These are phyloP conservation scores for Anniella stebbinsi DNA, from an alignment of 2,797 vertebrate genomes.

Conservation along the genomic window DNA sequence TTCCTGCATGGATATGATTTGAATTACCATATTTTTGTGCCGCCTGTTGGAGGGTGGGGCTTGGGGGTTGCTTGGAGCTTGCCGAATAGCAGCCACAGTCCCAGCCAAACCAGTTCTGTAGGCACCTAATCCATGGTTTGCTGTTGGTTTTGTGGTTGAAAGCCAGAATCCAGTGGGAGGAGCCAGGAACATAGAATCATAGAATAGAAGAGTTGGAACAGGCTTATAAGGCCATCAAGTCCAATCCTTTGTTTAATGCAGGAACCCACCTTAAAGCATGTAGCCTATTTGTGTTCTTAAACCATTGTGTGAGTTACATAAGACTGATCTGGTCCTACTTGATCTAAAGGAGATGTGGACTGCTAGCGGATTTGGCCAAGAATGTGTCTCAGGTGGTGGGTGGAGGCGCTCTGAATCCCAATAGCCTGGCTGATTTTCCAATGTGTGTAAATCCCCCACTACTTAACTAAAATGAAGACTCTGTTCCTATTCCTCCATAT, in stretches of 20 bases:
- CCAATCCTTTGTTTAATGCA: no score
- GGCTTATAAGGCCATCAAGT: no score
- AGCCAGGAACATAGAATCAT: background rate
- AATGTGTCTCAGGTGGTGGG: background rate
- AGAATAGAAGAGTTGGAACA: no score
- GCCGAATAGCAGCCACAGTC: background rate
- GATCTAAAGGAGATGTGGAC: background rate
- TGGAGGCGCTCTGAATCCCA: background rate
- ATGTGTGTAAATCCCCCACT: background rate
- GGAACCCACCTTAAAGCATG: no score
- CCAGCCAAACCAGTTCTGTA: background rate
- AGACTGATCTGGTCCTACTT: background rate
- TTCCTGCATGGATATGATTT: rapidly evolving
- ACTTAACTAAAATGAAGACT: background rate
- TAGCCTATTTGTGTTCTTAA: background rate
- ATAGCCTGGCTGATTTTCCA: no score
- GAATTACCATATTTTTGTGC: background rate
- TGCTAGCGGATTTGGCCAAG: background rate
- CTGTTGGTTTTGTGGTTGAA: background rate
- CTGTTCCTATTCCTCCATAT: background rate
- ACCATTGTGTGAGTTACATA: background rate
- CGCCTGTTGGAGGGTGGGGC: background rate
- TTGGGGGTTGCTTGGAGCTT: background rate
- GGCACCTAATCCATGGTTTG: background rate
- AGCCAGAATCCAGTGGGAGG: background rate